A percentile compares a stretch with the other conserved stretches of the same genome.
Conservation (phyloP, 1,140 invertebrate species). For the Bombyx mandarina region DNA sequence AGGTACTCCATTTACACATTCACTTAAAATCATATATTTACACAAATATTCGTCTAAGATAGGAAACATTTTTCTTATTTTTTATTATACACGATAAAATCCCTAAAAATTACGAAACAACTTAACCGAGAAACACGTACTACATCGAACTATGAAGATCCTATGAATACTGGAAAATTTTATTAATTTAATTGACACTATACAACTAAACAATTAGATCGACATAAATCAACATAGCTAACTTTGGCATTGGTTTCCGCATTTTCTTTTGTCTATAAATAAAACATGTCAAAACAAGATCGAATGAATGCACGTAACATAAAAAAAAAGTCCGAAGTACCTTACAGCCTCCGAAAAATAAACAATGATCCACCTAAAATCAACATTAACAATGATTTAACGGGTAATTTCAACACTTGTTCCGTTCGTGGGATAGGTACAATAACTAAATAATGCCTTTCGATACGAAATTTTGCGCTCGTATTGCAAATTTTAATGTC, state of each 20-base stretch:
- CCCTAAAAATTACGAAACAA: constrained; percentile 58
- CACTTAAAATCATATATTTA: constrained; percentile 49
- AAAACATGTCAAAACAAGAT: constrained; percentile 61
- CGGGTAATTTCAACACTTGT: constrained; percentile 46
- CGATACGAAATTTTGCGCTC: constrained; percentile 51
- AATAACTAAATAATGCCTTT: constrained; percentile 57
- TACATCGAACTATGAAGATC: constrained; percentile 60
- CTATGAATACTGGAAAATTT: constrained; percentile 65
- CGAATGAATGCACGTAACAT: constrained; percentile 18
- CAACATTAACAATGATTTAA: constrained; percentile 48
- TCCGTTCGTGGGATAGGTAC: constrained; percentile 32
- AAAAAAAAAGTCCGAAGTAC: constrained; percentile 1
- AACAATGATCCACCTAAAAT: constrained; percentile 40
- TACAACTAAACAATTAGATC: constrained; percentile 62
- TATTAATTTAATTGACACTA: constrained; percentile 62
- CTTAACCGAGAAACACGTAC: constrained; percentile 50
- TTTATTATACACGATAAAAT: constrained; percentile 36
- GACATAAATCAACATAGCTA: constrained; percentile 66
- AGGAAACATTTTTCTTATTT: constrained; percentile 64
- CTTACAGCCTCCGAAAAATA: constrained; percentile 46
- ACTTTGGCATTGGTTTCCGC: constrained; percentile 69
- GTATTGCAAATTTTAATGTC: constrained; percentile 55
- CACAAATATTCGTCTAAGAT: constrained; percentile 56
- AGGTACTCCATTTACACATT: constrained; percentile 62
- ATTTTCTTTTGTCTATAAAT: constrained; percentile 54